These are phyloP conservation scores for Drosophila yooni DNA, from an alignment of 2,888 invertebrate genomes.

Conservation along the genomic window DNA sequence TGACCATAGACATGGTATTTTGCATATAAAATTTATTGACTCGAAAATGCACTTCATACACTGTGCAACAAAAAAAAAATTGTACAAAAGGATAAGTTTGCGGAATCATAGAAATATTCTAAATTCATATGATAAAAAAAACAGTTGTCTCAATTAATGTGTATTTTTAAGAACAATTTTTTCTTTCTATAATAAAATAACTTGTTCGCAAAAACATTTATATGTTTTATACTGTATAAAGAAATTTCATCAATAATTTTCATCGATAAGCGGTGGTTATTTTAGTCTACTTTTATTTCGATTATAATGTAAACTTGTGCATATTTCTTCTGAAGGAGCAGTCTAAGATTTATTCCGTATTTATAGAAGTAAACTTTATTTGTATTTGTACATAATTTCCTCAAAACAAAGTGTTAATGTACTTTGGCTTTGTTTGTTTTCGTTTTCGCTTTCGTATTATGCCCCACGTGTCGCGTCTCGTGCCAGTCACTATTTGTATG, in stretches of 20 bases:
- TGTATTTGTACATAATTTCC: background rate
- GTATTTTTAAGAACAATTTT: background rate
- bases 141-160: background rate
- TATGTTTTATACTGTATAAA: background rate
- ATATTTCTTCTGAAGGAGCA: background rate
- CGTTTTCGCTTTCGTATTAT: constrained; percentile 17
- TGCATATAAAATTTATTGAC: constrained; percentile 8
- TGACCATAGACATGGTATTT: constrained; percentile 6
- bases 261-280: background rate
- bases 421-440: constrained; percentile 18
- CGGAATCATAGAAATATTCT: background rate
- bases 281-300: background rate
- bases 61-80: constrained; percentile 1
- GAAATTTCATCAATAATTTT: background rate
- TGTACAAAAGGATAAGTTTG: background rate
- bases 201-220: background rate
- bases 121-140: background rate
- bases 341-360: background rate
- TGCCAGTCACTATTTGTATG: constrained; percentile 19
- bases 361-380: background rate
- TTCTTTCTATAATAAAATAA: background rate
- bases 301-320: background rate
- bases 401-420: constrained; percentile 29
- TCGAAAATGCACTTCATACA: constrained; percentile 10
- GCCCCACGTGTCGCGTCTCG: constrained; percentile 27